Conservation (phyloP, 2,797 vertebrate genomes). For the Oryzias dopingdopingensis region DNA sequence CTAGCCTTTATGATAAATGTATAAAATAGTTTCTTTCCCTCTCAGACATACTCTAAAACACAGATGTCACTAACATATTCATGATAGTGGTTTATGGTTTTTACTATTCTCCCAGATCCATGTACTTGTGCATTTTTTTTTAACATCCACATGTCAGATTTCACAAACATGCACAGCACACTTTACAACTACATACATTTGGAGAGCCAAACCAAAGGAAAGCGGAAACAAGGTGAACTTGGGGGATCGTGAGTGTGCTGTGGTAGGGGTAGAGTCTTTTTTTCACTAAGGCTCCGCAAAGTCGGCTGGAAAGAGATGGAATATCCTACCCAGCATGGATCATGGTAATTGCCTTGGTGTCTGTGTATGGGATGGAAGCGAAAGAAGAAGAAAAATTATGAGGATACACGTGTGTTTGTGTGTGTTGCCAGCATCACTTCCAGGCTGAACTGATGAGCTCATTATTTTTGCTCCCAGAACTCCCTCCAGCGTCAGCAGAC, state of each 20-base stretch:
- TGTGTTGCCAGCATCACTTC: slow-evolving; percentile 68
- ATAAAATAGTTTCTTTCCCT: slow-evolving; percentile 10
- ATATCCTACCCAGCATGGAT: slow-evolving; percentile 69
- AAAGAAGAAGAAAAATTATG: slow-evolving; percentile 57
- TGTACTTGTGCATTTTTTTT: slow-evolving; percentile 12
- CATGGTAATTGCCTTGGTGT: slow-evolving; percentile 76
- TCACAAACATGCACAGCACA: slow-evolving; percentile 6
- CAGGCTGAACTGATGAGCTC: slow-evolving; percentile 79
- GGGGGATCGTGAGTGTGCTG: not conserved
- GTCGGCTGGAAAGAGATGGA: slow-evolving; percentile 60
- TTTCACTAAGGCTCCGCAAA: slow-evolving; percentile 59
- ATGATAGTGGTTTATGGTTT: slow-evolving; percentile 7
- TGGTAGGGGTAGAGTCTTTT: slow-evolving; percentile 31
- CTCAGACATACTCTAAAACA: slow-evolving; percentile 3
- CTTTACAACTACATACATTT: slow-evolving; percentile 34
- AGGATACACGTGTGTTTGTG: slow-evolving; percentile 40
- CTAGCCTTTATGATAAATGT: slow-evolving; percentile 6
- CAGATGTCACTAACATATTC: slow-evolving; percentile 27
- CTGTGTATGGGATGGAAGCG: slow-evolving; percentile 63
- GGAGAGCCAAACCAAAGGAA: slow-evolving; percentile 28
- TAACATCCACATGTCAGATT: slow-evolving; percentile 20
- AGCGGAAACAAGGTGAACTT: not conserved
- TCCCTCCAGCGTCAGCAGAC: slow-evolving; percentile 63
- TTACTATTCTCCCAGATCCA: not conserved
- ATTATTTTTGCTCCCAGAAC: slow-evolving; percentile 78